These are phyloP conservation scores for Tuberolachnus salignus DNA, from an alignment of 2,888 invertebrate species.

Conservation along the genomic window DNA sequence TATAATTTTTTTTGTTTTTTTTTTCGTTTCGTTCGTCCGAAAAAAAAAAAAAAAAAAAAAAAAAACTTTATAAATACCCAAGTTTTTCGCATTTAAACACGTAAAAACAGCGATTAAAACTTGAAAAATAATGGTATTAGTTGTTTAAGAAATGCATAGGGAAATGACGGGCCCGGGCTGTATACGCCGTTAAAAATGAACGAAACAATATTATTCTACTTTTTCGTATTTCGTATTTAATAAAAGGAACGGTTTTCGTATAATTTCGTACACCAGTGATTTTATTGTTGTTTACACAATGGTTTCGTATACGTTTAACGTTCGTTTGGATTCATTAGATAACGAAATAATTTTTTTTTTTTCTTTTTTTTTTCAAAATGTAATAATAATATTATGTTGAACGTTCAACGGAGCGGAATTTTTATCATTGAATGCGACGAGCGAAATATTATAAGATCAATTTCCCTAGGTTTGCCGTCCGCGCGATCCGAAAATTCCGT, in stretches of 20 bases:
- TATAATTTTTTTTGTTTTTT: too few species aligned
- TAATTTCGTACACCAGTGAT: slow-evolving; percentile 16
- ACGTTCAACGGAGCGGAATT: too few species aligned
- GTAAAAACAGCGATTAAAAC: slow-evolving; percentile 25
- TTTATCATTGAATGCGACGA: too few species aligned
- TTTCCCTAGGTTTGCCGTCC: too few species aligned
- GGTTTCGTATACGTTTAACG: background rate
- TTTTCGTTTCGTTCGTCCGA: background rate
- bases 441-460: too few species aligned
- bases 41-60: too few species aligned
- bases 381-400: too few species aligned
- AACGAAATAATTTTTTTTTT: too few species aligned
- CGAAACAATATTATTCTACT: background rate
- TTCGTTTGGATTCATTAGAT: too few species aligned
- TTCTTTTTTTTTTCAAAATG: too few species aligned
- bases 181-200: background rate
- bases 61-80: slow-evolving; percentile 18
- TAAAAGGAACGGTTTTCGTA: background rate
- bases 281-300: slow-evolving; percentile 3
- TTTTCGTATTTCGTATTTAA: background rate
- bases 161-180: background rate
- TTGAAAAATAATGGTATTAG: slow-evolving; percentile 30
- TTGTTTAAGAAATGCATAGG: background rate
- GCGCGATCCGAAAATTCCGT: too few species aligned
- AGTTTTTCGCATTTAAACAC: slow-evolving; percentile 10